Conservation (phyloP, 2,888 invertebrate genomes). For the Heteromyza rotundicornis region DNA sequence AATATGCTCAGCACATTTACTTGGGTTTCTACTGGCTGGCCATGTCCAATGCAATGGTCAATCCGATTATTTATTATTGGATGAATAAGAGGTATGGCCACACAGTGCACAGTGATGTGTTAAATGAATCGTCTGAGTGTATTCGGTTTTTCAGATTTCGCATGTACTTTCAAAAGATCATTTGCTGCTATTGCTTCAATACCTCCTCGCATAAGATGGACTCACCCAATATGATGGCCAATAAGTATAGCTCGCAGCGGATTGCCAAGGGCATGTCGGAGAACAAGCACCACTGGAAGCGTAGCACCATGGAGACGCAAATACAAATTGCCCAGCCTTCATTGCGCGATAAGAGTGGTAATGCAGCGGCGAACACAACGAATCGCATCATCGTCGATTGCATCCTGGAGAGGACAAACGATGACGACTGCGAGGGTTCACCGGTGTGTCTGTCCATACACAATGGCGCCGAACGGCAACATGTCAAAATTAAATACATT, state of each 20-base stretch:
- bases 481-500: conserved; percentile 51
- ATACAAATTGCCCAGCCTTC: conserved; percentile 46
- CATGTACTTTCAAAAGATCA: conserved; percentile 73
- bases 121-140: not conserved
- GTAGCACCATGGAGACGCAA: conserved; percentile 60
- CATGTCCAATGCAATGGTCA: conserved; percentile 93
- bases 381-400: conserved; percentile 37
- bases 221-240: conserved; percentile 43
- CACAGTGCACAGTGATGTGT: too few relatives aligned
- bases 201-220: conserved; percentile 41
- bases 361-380: conserved; percentile 22
- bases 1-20: conserved; percentile 84
- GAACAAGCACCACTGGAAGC: conserved; percentile 53
- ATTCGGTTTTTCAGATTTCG: conserved; percentile 66
- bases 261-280: conserved; percentile 45
- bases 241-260: conserved; percentile 44
- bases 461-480: conserved; percentile 40
- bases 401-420: conserved; percentile 36
- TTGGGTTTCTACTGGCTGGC: conserved; percentile 88
- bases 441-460: conserved; percentile 48
- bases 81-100: conserved; percentile 80
- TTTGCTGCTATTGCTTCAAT: conserved; percentile 68
- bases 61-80: conserved; percentile 91
- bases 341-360: conserved; percentile 28
- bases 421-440: conserved; percentile 39